Evolutionary conservation across 2,888 invertebrate species (phyloP).

Genomic region (Chloroclystis v-ata): DNA sequence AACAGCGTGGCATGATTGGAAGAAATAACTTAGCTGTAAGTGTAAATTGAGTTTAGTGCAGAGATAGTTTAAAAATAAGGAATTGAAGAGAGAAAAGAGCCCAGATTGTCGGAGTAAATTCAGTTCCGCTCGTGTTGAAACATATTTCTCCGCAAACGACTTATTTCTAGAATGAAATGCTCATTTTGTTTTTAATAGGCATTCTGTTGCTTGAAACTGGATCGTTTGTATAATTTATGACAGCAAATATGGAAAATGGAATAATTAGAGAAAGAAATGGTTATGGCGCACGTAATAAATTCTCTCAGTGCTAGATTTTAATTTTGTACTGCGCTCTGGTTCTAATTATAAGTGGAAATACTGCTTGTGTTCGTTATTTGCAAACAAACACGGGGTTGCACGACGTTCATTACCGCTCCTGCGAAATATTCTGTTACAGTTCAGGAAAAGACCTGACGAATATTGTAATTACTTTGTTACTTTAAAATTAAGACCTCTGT

Average conservation of each 20-base stretch:
- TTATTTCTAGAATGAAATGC: constrained; percentile 28
- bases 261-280: constrained; percentile 28
- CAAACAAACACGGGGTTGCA: too few relatives aligned
- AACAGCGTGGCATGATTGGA: neutral
- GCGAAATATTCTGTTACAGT: too few relatives aligned
- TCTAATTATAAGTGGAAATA: neutral
- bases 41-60: constrained; percentile 16
- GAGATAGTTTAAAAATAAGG: constrained; percentile 19
- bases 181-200: constrained; percentile 33
- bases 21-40: constrained; percentile 3
- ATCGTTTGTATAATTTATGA: constrained; percentile 29
- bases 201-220: constrained; percentile 30
- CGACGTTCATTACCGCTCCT: too few relatives aligned
- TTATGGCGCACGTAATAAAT: constrained; percentile 15
- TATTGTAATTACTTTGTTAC: too few relatives aligned
- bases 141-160: constrained; percentile 34
- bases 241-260: constrained; percentile 27
- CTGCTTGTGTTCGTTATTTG: too few relatives aligned
- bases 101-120: constrained; percentile 23
- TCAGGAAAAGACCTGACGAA: too few relatives aligned
- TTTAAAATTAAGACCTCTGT: too few relatives aligned
- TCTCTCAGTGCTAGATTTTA: constrained; percentile 7
- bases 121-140: constrained; percentile 23
- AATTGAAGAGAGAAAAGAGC: constrained; percentile 11
- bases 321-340: constrained; percentile 2